Percentiles rank a stretch among this genome's conserved stretches.
These are phyloP conservation scores for Staurois parvus DNA, from an alignment of 2,797 vertebrate species.

Conservation along the genomic window DNA sequence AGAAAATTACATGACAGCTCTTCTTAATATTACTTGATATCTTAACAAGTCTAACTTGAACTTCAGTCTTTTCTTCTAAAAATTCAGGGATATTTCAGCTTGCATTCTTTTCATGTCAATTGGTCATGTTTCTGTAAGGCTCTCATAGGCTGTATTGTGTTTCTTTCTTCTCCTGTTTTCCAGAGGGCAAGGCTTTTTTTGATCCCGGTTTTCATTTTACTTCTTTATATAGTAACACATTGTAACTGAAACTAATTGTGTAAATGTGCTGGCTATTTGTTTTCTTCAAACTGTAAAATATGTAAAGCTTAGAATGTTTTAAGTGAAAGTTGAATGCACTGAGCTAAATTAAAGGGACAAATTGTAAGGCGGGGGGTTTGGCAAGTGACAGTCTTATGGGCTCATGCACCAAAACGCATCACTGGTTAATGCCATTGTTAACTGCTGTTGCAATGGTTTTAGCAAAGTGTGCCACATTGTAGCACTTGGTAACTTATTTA, in stretches of 20 bases:
- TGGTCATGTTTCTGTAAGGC: conserved; percentile 79
- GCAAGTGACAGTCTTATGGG: conserved; percentile 67
- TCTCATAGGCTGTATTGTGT: conserved; percentile 72
- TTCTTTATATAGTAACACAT: conserved; percentile 79
- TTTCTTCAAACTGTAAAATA: conserved; percentile 75
- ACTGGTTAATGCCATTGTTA: conserved; percentile 25
- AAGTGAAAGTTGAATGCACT: conserved; percentile 89
- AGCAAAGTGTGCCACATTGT: conserved; percentile 16
- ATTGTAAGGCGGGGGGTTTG: conserved; percentile 77
- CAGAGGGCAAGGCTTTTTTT: conserved; percentile 82
- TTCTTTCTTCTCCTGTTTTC: conserved; percentile 67
- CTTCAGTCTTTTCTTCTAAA: conserved; percentile 84
- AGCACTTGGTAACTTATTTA: conserved; percentile 31
- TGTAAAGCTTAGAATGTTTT: conserved; percentile 78
- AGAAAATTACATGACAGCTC: conserved; percentile 73
- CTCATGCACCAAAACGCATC: conserved; percentile 18
- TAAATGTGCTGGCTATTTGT: conserved; percentile 77
- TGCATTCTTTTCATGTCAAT: conserved; percentile 84
- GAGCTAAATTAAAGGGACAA: conserved; percentile 91
- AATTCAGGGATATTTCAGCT: conserved; percentile 97
- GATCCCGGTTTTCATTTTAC: conserved; percentile 78
- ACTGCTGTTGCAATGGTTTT: conserved; percentile 22
- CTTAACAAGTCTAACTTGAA: conserved; percentile 92
- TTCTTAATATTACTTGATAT: conserved; percentile 83
- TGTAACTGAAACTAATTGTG: conserved; percentile 81